Evolutionary conservation across 2,888 invertebrate genomes (phyloP).

Genomic region (Coenonympha arcania): DNA sequence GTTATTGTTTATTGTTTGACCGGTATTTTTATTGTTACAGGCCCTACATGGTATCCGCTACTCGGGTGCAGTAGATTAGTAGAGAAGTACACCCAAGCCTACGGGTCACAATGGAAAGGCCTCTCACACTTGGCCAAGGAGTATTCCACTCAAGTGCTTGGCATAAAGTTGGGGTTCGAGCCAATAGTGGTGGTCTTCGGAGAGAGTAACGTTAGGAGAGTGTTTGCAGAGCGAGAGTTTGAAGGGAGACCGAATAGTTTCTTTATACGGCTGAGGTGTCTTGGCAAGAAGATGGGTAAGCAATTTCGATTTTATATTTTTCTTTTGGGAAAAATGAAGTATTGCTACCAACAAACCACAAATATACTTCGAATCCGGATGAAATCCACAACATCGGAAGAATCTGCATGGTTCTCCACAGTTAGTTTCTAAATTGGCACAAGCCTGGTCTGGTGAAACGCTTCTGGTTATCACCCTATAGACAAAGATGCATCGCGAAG

Average conservation of each 20-base stretch:
- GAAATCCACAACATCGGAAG: too few species aligned
- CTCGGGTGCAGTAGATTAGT: slow-evolving; percentile 48
- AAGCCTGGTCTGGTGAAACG: too few species aligned
- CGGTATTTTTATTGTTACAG: slow-evolving; percentile 35
- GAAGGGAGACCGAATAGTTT: slow-evolving; percentile 82
- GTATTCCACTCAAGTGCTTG: slow-evolving; percentile 77
- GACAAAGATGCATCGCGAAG: too few species aligned
- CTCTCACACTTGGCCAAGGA: slow-evolving; percentile 71
- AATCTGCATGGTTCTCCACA: too few species aligned
- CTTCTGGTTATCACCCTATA: too few species aligned
- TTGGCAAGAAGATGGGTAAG: slow-evolving; percentile 78
- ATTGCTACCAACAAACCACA: too few species aligned
- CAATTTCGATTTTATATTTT: too few species aligned
- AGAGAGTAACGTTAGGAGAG: slow-evolving; percentile 75
- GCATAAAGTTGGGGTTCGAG: slow-evolving; percentile 77
- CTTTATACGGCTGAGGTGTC: slow-evolving; percentile 77
- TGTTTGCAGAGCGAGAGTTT: slow-evolving; percentile 76
- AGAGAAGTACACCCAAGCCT: slow-evolving; percentile 37
- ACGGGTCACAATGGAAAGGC: slow-evolving; percentile 73
- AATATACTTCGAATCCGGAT: too few species aligned
- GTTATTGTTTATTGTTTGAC: too few species aligned
- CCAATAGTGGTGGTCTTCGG: slow-evolving; percentile 77
- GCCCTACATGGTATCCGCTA: slow-evolving; percentile 59
- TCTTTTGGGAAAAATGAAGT: too few species aligned
- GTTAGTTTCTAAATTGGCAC: too few species aligned